Percentiles rank a stretch among this genome's conserved stretches.
Conservation (phyloP, 1,140 invertebrate genomes). For the Nylanderia fulva region DNA sequence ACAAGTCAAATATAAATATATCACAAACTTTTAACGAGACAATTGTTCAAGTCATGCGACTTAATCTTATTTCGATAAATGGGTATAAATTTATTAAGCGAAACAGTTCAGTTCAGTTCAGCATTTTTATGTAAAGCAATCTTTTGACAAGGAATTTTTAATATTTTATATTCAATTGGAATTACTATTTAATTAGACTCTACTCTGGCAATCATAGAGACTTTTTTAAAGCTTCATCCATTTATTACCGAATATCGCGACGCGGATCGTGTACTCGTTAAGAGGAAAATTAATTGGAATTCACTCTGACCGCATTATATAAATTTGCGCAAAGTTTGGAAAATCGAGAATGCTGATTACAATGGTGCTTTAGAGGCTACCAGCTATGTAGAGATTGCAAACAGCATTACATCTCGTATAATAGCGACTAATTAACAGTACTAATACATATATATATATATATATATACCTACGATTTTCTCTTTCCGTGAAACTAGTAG, state of each 20-base stretch:
- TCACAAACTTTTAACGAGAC: too few relatives aligned
- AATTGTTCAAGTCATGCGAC: not conserved
- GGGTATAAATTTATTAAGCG: not conserved
- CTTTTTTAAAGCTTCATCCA: not conserved
- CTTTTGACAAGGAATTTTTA: not conserved
- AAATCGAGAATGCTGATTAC: slow-evolving; percentile 49
- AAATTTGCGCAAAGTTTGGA: slow-evolving; percentile 66
- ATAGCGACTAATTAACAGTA: slow-evolving; percentile 62
- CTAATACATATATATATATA: slow-evolving; percentile 15
- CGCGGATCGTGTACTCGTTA: slow-evolving; percentile 5
- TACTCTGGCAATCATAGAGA: not conserved
- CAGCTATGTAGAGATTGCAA: slow-evolving; percentile 9
- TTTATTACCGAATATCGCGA: slow-evolving; percentile 29
- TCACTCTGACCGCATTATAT: slow-evolving; percentile 58
- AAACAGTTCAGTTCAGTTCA: not conserved
- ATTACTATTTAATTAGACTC: slow-evolving; percentile 11
- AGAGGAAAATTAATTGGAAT: slow-evolving; percentile 67
- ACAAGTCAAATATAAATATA: slow-evolving; percentile 1
- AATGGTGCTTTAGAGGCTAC: not conserved
- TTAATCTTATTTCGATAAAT: not conserved
- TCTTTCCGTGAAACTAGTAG: slow-evolving; percentile 51
- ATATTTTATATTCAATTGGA: not conserved
- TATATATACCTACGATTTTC: slow-evolving; percentile 21
- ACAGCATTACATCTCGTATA: slow-evolving; percentile 63
- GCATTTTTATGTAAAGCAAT: not conserved